phyloP scores from a whole-genome alignment of 2,888 invertebrate genomes.

The Antheraea yamamai region DNA sequence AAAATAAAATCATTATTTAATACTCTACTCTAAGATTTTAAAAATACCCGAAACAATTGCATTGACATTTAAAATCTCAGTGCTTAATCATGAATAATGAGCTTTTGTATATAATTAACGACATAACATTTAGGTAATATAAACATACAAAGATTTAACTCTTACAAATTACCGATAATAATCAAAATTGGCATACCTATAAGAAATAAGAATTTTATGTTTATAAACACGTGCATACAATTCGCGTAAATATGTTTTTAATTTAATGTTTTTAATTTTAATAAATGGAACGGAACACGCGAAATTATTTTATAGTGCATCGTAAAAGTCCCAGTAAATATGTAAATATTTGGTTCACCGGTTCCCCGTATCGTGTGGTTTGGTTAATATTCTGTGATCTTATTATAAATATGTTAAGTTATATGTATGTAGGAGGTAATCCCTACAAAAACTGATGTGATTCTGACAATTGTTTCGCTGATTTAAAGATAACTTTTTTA shows the following conservation, averaged over 20 bases:
- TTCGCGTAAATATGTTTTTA: neutral
- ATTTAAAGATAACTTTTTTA: no score
- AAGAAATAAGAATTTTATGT: neutral
- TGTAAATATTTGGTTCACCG: neutral
- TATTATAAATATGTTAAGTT: neutral
- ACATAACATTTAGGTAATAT: no score
- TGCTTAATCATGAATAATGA: neutral
- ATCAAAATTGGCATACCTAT: neutral
- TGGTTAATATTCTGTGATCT: neutral
- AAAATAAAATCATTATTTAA: no score
- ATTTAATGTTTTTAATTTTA: conserved; percentile 1
- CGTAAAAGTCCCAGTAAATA: neutral
- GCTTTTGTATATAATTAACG: no score
- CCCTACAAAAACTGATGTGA: no score
- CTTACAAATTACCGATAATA: neutral
- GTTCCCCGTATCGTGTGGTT: neutral
- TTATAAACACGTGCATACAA: neutral
- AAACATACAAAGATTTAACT: neutral
- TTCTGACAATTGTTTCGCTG: no score
- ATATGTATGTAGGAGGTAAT: no score
- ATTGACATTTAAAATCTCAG: neutral
- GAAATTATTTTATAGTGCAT: conserved; percentile 2
- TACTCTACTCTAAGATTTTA: neutral
- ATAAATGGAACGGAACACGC: conserved; percentile 1
- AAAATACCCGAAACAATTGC: neutral